These are phyloP conservation scores for Temnothorax curvispinosus DNA, from an alignment of 1,140 invertebrate genomes.

Conservation along the genomic window DNA sequence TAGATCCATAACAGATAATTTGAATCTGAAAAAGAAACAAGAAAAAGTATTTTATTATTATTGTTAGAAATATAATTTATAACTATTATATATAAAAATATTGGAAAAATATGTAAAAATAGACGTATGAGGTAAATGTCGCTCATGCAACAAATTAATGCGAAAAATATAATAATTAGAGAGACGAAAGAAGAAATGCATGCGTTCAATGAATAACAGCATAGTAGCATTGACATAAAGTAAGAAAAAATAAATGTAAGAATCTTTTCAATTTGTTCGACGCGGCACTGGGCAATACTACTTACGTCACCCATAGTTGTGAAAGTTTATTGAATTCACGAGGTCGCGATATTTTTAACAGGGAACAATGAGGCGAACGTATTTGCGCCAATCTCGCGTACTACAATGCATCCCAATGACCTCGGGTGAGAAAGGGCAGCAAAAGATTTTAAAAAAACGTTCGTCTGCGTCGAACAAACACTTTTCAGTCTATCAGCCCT, in stretches of 20 bases:
- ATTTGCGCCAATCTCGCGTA: constrained; percentile 57
- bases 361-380: constrained; percentile 50
- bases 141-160: not conserved
- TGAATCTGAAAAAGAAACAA: constrained; percentile 39
- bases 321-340: constrained; percentile 46
- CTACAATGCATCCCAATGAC: constrained; percentile 57
- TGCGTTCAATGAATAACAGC: not conserved
- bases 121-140: not conserved
- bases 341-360: constrained; percentile 54
- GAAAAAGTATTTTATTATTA: constrained; percentile 21
- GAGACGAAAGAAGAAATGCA: not conserved
- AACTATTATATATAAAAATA: constrained; percentile 1
- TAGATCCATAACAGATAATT: not conserved
- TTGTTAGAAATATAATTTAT: not conserved
- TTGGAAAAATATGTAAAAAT: not conserved
- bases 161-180: not conserved
- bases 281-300: constrained; percentile 5
- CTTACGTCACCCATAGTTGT: constrained; percentile 23
- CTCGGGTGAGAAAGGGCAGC: constrained; percentile 47
- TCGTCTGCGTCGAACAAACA: constrained; percentile 44
- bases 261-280: constrained; percentile 20
- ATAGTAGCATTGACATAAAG: not conserved
- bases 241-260: not conserved
- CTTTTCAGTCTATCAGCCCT: constrained; percentile 69
- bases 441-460: constrained; percentile 46